Evolutionary conservation across 2,888 invertebrate genomes (phyloP), one percentile per base, ranked within the genome.

Genomic region (Lithophane ornitopus): DNA sequence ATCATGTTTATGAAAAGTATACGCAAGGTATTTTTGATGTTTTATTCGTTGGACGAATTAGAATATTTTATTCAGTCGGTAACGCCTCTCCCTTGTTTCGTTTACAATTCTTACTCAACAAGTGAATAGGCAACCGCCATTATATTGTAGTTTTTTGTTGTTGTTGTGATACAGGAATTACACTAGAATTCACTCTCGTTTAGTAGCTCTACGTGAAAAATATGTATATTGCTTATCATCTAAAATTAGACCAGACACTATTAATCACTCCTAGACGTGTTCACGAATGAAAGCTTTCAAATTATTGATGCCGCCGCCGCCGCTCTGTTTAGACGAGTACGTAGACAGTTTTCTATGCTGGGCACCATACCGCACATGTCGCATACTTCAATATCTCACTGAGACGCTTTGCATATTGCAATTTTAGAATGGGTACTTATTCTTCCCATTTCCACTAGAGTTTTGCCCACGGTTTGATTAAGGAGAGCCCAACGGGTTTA

Each of bases 221-320:
- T 56, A 54, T 59, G 26, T 61, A 9, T 19, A 19, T n/a, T 46
- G 26, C 8, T 59, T 59, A 52, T 80, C 44, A 49, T n/a, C 28
- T 39, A 69, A 9, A 1, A 11, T 12, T 28, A 62, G 22, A 16
- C 56, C 12, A 71, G 58, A 26, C 28, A 52, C 46, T 52, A 82
- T 79, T 78, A 46, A 34, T 82, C 65, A 78, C 46, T n/a, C n/a
- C 28, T 14, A 46, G 14, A 54, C 46, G 12, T 72, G 66, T 52
- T 78, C 22, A 63, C 34, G 6, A 59, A n/a, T 49, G 44, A 74
- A 71, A 70, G 71, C 82, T 79, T 82, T 82, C 39, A 74, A 71
- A 79, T 82, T 56, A 82, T 79, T 69, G 79, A 74, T 8, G 49
- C 49, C 61, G 46, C 19, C 63, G 49, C 49, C 61, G 46, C 19